Evolutionary conservation across 2,113 vertebrate species (phyloP), one percentile per base, ranked within the genome.

Genomic region (Cynoglossus semilaevis): DNA sequence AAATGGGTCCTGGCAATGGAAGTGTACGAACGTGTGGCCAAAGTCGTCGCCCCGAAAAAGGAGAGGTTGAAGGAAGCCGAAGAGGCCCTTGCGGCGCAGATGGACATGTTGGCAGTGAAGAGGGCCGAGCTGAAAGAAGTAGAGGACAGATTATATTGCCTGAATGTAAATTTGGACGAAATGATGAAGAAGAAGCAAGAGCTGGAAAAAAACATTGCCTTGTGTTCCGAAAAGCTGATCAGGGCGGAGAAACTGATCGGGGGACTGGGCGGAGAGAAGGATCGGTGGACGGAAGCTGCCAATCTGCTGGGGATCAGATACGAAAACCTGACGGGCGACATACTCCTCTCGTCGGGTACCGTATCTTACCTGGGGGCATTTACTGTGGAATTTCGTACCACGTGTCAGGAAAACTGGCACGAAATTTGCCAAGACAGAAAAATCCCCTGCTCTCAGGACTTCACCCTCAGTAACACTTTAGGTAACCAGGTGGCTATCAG

Each of bases 1-100:
- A 97, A 92, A 66, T 98, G 94, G 96, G 94, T 98, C 61, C 64
- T 93, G 46, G 94, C 95, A 56, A 93, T 97, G 93, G 96, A 96
- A 56, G 92, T 93, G 0, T 98, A 98, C 0, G 94, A 97, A 41
- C 89, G 92, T 0, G 93, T 97, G 1, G 91, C 93, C 37, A 97
- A 95, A 56, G 90, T 95, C 7, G 94, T 97, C 0, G 94, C 93
- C 15, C 96, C 95, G 0, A 97, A 97, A 56, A 91, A 92, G 0
- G 91, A 90, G 76, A 85, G 88, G 2, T 77, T 96, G 55, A 89
- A 52, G 12, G 80, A 79, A 19, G 94, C 95, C 0, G 92, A 97
- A 57, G 87, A 15, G 0, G 87, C 93, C 10, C 76, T 97, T 36
- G 60, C 63, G 0, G 4, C 84, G 0, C 94, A 96, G 60, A 96